A percentile compares a stretch with the other conserved stretches of the same genome.
phyloP scores from a whole-genome alignment of 2,797 vertebrate genomes.

The Allobates femoralis region DNA sequence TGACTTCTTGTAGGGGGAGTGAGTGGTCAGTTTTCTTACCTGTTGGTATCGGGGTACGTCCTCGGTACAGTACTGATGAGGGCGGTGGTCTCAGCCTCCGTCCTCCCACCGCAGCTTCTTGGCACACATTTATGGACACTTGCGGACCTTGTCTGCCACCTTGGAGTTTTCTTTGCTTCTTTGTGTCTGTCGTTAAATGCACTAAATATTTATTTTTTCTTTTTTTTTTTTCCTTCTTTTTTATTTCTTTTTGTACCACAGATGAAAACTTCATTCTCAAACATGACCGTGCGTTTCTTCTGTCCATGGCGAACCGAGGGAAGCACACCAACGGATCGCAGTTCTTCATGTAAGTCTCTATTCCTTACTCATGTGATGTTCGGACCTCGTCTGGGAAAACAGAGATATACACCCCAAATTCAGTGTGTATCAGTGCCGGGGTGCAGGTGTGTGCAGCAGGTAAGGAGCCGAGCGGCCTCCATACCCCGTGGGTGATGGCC shows the following conservation, averaged over 20 bases:
- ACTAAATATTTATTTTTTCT: slow-evolving; percentile 2
- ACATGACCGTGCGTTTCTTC: slow-evolving; percentile 97
- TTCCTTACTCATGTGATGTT: no score
- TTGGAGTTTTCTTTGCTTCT: slow-evolving; percentile 18
- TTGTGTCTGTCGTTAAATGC: neutral
- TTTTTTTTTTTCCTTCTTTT: slow-evolving; percentile 61
- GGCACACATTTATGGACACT: slow-evolving; percentile 8
- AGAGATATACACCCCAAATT: no score
- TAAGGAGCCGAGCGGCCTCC: no score
- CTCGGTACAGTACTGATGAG: neutral
- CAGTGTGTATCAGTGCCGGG: no score
- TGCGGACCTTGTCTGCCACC: neutral
- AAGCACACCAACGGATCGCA: slow-evolving; percentile 99
- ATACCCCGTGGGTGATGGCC: no score
- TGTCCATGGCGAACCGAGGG: slow-evolving; percentile 99
- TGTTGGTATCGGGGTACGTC: neutral
- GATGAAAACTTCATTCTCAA: slow-evolving; percentile 99
- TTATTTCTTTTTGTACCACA: slow-evolving; percentile 82
- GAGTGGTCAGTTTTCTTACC: no score
- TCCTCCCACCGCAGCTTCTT: neutral
- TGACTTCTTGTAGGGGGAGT: neutral
- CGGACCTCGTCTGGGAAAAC: no score
- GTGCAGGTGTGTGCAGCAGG: no score
- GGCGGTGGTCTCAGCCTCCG: no score
- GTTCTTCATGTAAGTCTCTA: slow-evolving; percentile 99